Evolutionary conservation across 23 tunicate genomes (phyloP).

Genomic region (Corella eumyota): DNA sequence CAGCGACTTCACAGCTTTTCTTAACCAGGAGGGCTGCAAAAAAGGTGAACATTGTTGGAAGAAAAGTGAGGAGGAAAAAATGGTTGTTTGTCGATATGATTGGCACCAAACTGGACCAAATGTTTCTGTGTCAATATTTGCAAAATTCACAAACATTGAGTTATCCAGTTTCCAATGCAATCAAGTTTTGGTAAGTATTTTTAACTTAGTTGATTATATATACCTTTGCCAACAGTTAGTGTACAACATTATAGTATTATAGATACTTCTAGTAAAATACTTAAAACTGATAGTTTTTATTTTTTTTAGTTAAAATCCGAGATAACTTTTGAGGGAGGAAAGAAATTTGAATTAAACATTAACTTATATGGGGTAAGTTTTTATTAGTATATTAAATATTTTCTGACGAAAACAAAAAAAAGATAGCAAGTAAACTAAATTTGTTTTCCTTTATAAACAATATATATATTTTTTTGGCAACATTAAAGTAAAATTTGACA

Average conservation of each 20-base stretch:
- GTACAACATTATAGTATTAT: too few species aligned
- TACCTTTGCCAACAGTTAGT: too few species aligned
- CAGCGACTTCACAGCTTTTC: conserved; percentile 74
- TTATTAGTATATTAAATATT: neutral
- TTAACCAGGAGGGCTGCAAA: conserved; percentile 81
- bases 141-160: conserved; percentile 38
- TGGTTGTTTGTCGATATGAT: conserved; percentile 56
- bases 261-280: too few species aligned
- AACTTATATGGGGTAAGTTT: conserved; percentile 46
- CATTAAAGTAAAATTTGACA: too few species aligned
- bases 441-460: too few species aligned
- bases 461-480: too few species aligned
- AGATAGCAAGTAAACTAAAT: too few species aligned
- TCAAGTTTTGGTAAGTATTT: conserved; percentile 37
- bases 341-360: conserved; percentile 45
- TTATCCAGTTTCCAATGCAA: conserved; percentile 44
- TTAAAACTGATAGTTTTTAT: too few species aligned
- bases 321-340: conserved; percentile 49
- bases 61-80: conserved; percentile 13
- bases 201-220: too few species aligned
- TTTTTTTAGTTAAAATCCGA: conserved; percentile 28
- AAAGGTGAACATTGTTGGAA: conserved; percentile 64
- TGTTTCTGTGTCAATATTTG: conserved; percentile 58
- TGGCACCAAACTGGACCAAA: conserved; percentile 81
- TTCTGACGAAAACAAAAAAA: too few species aligned